Percentiles rank a stretch among this genome's conserved stretches.
phyloP scores from a whole-genome alignment of 1,140 invertebrate genomes.

The Solenopsis fugax region DNA sequence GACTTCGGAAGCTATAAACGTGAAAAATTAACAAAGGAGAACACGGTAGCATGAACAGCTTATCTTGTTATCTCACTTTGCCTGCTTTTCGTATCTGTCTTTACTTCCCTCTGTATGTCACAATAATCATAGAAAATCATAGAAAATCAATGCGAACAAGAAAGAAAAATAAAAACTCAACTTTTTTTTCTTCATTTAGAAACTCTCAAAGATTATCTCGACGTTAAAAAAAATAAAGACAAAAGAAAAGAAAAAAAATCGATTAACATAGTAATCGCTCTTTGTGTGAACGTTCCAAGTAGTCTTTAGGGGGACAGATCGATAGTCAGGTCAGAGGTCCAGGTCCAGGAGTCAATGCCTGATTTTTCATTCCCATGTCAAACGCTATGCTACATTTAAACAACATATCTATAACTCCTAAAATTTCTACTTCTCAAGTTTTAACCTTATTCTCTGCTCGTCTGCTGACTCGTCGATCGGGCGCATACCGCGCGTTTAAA shows the following conservation, averaged over 20 bases:
- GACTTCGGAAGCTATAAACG: conserved; percentile 38
- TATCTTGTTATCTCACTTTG: conserved; percentile 64
- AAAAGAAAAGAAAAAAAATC: conserved; percentile 20
- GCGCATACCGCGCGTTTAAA: conserved; percentile 65
- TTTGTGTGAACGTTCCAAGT: conserved; percentile 66
- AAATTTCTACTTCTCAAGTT: conserved; percentile 68
- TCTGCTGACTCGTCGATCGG: conserved; percentile 52
- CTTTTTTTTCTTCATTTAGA: conserved; percentile 6
- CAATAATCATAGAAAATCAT: background rate
- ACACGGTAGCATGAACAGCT: conserved; percentile 24
- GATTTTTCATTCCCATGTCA: conserved; percentile 81
- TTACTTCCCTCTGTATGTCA: conserved; percentile 40
- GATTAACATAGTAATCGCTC: conserved; percentile 64
- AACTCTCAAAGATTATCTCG: conserved; percentile 39
- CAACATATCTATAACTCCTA: conserved; percentile 75
- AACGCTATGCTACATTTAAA: conserved; percentile 79
- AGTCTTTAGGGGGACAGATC: conserved; percentile 69
- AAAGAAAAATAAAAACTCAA: conserved; percentile 27
- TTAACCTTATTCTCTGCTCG: conserved; percentile 47
- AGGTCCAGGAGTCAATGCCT: conserved; percentile 69
- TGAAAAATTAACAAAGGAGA: conserved; percentile 65
- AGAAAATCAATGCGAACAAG: conserved; percentile 35
- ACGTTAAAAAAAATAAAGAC: conserved; percentile 53
- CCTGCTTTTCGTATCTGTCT: conserved; percentile 59
- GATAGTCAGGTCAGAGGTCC: conserved; percentile 73